Evolutionary conservation across 2,888 invertebrate genomes (phyloP).

Genomic region (Lasioglossum pauxillum): DNA sequence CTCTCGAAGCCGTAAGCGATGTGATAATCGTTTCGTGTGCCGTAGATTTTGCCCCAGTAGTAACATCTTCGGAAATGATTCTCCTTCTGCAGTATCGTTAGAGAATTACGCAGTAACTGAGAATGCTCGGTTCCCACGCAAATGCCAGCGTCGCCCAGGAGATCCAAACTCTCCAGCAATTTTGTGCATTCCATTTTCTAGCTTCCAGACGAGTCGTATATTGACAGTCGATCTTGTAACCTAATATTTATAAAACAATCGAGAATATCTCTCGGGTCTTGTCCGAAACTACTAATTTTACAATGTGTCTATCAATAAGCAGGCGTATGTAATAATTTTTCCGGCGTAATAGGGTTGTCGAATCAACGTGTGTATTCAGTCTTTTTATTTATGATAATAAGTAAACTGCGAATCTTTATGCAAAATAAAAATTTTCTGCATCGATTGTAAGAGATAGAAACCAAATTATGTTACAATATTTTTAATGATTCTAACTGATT

Average conservation of each 20-base stretch:
- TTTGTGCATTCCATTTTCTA: conserved; percentile 86
- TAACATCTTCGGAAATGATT: conserved; percentile 93
- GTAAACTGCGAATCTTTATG: no score
- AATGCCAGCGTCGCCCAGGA: conserved; percentile 88
- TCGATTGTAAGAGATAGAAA: no score
- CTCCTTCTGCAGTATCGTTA: conserved; percentile 92
- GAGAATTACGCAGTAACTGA: conserved; percentile 90
- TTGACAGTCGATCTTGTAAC: background rate
- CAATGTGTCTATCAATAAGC: background rate
- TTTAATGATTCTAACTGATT: no score
- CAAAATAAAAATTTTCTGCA: no score
- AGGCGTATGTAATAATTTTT: no score
- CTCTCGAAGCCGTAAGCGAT: conserved; percentile 92
- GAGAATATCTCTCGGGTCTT: conserved; percentile 20
- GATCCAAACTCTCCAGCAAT: conserved; percentile 86
- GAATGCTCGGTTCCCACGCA: conserved; percentile 91
- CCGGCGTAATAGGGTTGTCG: background rate
- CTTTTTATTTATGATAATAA: no score
- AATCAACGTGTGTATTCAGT: no score
- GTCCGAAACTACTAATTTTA: background rate
- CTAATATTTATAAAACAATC: conserved; percentile 30
- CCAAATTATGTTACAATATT: no score
- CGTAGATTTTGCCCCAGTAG: conserved; percentile 95
- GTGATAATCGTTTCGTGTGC: conserved; percentile 91
- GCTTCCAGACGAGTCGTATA: background rate